These are phyloP conservation scores for Cynodonichthys magdalenae DNA, from an alignment of 2,797 vertebrate genomes.

Conservation along the genomic window DNA sequence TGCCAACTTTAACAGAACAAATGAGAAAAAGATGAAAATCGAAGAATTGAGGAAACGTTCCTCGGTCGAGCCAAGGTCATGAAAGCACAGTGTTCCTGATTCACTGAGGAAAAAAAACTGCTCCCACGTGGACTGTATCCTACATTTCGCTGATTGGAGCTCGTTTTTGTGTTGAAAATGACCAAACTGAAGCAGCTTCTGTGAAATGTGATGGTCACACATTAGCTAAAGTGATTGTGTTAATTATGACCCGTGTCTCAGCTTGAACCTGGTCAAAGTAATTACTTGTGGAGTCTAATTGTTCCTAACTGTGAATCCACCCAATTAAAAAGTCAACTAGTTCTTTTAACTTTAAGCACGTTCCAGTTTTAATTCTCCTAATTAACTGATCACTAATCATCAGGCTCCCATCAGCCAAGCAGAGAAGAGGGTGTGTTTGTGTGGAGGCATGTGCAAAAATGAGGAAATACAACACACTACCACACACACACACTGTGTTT, in stretches of 20 bases:
- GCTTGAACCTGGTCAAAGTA: neutral
- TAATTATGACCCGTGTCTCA: neutral
- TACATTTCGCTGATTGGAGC: no score
- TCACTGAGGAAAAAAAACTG: neutral
- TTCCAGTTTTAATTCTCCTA: slow-evolving; percentile 16
- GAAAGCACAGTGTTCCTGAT: no score
- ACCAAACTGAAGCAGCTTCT: neutral
- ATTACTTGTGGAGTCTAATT: slow-evolving; percentile 2
- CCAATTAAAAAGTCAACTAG: slow-evolving; percentile 25
- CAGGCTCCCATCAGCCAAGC: slow-evolving; percentile 7
- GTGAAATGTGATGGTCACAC: neutral
- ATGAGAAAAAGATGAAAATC: neutral
- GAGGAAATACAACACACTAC: neutral
- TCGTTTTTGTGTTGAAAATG: neutral
- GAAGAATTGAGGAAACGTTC: neutral
- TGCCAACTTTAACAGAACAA: slow-evolving; percentile 13
- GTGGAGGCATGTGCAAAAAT: neutral
- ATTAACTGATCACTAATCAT: slow-evolving; percentile 33
- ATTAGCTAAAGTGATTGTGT: neutral
- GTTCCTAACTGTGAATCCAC: slow-evolving; percentile 1
- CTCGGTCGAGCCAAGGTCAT: neutral
- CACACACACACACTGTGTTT: slow-evolving; percentile 1
- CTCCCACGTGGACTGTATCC: neutral
- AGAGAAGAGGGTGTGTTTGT: neutral
- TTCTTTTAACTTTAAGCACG: slow-evolving; percentile 17